These are phyloP conservation scores for Autographa pulchrina DNA, from an alignment of 2,888 invertebrate species.

Conservation along the genomic window DNA sequence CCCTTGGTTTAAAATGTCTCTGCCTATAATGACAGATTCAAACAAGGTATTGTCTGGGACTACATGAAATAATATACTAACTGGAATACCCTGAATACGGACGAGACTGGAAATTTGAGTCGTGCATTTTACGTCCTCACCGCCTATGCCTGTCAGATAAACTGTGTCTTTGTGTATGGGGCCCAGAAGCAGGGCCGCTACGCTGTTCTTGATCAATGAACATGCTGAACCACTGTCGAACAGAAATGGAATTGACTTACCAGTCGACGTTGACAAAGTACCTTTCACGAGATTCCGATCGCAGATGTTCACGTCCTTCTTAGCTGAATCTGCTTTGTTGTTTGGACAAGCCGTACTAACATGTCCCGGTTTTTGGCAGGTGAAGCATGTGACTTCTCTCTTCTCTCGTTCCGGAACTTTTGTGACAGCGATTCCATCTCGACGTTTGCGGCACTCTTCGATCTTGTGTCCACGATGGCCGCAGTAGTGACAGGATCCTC, in stretches of 20 bases:
- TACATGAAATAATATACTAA: conserved; percentile 9
- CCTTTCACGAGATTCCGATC: conserved; percentile 8
- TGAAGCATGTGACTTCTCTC: conserved; percentile 17
- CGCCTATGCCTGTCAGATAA: conserved; percentile 11
- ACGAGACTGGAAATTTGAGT: not conserved
- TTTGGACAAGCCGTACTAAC: conserved; percentile 20
- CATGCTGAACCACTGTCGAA: conserved; percentile 28
- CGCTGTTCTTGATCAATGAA: not conserved
- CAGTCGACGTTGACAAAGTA: conserved; percentile 17
- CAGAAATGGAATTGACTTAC: conserved; percentile 23
- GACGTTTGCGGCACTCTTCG: not conserved
- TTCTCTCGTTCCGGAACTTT: not conserved
- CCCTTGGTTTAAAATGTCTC: conserved; percentile 7
- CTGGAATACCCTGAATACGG: not conserved
- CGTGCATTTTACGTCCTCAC: not conserved
- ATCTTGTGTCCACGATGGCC: not conserved
- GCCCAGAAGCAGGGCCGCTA: not conserved
- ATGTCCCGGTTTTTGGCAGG: conserved; percentile 25
- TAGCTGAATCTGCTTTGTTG: not conserved
- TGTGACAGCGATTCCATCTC: not conserved
- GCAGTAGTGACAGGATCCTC: not conserved
- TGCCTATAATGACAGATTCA: conserved; percentile 18
- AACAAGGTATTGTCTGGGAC: conserved; percentile 11
- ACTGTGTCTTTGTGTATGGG: not conserved
- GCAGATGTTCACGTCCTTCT: conserved; percentile 33